Evolutionary conservation across 2,797 vertebrate species (phyloP).

Genomic region (Telmatherina bonti): DNA sequence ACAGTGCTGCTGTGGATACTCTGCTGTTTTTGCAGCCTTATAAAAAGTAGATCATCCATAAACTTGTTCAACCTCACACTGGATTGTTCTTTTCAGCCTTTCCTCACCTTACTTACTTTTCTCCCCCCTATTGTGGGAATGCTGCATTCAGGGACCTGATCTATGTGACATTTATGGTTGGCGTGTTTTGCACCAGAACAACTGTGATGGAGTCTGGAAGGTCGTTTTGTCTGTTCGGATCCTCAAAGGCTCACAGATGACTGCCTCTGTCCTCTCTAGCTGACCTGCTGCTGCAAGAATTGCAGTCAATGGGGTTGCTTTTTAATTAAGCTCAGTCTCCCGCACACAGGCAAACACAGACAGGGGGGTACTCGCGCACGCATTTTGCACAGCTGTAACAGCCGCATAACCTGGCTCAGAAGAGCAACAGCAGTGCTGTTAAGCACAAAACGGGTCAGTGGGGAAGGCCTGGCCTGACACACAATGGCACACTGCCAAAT

Average conservation of each 20-base stretch:
- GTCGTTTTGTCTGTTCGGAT: constrained; percentile 66
- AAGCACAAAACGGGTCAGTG: constrained; percentile 72
- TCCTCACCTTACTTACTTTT: constrained; percentile 22
- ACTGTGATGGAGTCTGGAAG: constrained; percentile 65
- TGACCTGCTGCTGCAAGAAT: constrained; percentile 70
- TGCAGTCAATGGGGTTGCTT: constrained; percentile 64
- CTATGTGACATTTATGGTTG: constrained; percentile 53
- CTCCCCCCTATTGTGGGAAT: constrained; percentile 10
- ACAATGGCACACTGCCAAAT: constrained; percentile 54
- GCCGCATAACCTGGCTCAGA: constrained; percentile 55
- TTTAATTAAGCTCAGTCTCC: constrained; percentile 66
- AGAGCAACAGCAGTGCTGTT: constrained; percentile 60
- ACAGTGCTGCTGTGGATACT: background rate
- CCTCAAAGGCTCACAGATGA: constrained; percentile 72
- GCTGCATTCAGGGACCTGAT: constrained; percentile 40
- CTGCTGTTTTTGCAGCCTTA: too few relatives aligned
- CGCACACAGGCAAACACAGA: constrained; percentile 19
- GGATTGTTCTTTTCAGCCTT: constrained; percentile 7
- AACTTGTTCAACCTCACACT: background rate
- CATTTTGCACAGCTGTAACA: constrained; percentile 64
- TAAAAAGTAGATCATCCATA: background rate
- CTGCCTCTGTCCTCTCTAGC: constrained; percentile 69
- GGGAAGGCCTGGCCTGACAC: constrained; percentile 56
- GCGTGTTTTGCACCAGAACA: constrained; percentile 61
- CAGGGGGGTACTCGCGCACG: constrained; percentile 4